Evolutionary conservation across 92 coral and sea anemone species (phyloP).

Genomic region (Actinostola sp.): DNA sequence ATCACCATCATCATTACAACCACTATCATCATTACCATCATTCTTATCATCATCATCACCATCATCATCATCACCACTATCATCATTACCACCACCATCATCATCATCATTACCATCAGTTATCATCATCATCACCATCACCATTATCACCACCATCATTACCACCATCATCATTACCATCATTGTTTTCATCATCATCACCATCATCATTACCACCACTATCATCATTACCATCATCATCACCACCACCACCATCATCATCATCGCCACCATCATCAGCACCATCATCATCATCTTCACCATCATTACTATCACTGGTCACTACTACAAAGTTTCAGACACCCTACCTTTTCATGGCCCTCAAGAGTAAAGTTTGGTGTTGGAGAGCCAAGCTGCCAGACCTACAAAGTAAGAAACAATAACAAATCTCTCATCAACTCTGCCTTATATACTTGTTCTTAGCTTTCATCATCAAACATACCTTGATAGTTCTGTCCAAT

Average conservation of each 20-base stretch:
- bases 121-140: neutral
- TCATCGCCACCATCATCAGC: neutral
- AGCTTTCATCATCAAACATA: no score
- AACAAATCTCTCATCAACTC: no score
- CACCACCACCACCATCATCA: neutral
- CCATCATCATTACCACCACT: neutral
- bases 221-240: neutral
- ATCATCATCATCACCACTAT: neutral
- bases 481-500: constrained; percentile 96
- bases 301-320: neutral
- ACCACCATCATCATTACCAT: neutral
- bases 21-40: neutral
- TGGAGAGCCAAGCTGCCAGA: constrained; percentile 96
- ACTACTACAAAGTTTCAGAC: neutral
- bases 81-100: neutral
- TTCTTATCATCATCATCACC: neutral
- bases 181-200: neutral
- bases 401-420: constrained; percentile 51
- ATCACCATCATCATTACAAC: neutral
- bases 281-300: neutral
- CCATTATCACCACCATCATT: neutral
- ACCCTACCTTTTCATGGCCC: constrained; percentile 94
- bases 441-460: no score
- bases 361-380: constrained; percentile 97
- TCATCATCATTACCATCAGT: neutral